A percentile compares a stretch with the other conserved stretches of the same genome.
These are phyloP conservation scores for Intoshia linei DNA, from an alignment of 1,140 invertebrate species.

Conservation along the genomic window DNA sequence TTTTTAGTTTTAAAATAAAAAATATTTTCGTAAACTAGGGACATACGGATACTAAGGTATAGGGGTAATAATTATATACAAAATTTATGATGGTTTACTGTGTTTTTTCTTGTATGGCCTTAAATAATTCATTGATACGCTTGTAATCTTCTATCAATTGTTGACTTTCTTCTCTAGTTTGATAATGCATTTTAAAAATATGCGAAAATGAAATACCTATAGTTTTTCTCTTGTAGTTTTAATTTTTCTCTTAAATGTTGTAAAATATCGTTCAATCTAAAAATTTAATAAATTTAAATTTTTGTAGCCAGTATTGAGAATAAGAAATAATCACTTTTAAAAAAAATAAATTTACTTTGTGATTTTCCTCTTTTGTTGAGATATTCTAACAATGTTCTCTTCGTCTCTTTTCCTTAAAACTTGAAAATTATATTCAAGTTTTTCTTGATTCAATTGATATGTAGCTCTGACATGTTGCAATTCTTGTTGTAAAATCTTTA, in stretches of 20 bases:
- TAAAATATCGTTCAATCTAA: conserved; percentile 35
- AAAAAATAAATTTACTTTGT: conserved; percentile 16
- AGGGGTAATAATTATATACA: background rate
- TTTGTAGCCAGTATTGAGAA: background rate
- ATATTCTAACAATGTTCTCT: conserved; percentile 44
- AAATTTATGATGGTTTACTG: conserved; percentile 10
- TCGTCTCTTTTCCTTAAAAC: conserved; percentile 47
- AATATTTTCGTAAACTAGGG: too few species aligned
- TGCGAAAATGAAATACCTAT: conserved; percentile 20
- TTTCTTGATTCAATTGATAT: conserved; percentile 41
- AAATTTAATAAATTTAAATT: conserved; percentile 6
- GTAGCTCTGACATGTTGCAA: conserved; percentile 37
- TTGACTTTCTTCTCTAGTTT: conserved; percentile 16
- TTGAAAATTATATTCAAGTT: conserved; percentile 50
- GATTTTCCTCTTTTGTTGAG: conserved; percentile 42
- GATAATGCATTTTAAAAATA: background rate
- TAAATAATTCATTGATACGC: conserved; percentile 19
- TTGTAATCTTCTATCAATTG: conserved; percentile 21
- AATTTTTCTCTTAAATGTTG: conserved; percentile 31
- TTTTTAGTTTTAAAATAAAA: too few species aligned
- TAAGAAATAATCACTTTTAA: background rate
- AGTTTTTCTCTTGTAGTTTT: conserved; percentile 28
- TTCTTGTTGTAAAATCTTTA: conserved; percentile 35
- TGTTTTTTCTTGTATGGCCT: conserved; percentile 20
- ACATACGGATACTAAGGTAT: too few species aligned